A percentile compares a stretch with the other conserved stretches of the same genome.
Conservation (phyloP, 2,888 invertebrate genomes). For the Andrena praecox region DNA sequence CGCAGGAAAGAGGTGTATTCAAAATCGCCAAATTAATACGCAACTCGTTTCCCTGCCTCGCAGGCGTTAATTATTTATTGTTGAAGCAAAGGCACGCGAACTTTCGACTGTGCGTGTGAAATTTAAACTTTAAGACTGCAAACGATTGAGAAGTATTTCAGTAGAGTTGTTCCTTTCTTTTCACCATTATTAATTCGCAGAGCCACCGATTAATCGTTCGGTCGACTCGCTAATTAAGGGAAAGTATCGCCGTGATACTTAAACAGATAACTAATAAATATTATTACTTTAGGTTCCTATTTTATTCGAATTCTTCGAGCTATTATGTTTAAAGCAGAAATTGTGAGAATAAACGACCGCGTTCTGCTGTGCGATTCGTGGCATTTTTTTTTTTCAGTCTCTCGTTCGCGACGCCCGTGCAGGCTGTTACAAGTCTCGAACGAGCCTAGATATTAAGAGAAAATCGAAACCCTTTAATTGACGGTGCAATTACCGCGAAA, state of each 20-base stretch:
- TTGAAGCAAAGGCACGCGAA: background rate
- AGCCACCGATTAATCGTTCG: constrained; percentile 25
- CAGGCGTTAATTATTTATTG: constrained; percentile 43
- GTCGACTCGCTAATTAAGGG: constrained; percentile 6
- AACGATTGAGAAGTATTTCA: constrained; percentile 28
- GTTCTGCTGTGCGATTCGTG: constrained; percentile 30
- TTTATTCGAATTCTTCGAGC: constrained; percentile 22
- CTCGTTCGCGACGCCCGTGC: background rate
- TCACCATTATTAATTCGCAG: constrained; percentile 9
- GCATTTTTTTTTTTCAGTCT: constrained; percentile 3
- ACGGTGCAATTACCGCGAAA: background rate
- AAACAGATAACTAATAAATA: background rate
- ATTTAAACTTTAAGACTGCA: constrained; percentile 25
- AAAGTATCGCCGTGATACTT: constrained; percentile 16
- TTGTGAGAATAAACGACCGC: constrained; percentile 17
- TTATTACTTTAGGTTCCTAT: constrained; percentile 46
- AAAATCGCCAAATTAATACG: background rate
- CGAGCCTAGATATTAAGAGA: background rate
- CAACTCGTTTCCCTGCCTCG: background rate
- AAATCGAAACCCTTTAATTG: constrained; percentile 1
- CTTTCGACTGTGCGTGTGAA: background rate
- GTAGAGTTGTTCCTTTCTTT: constrained; percentile 42
- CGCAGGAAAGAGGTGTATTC: background rate
- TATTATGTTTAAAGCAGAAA: constrained; percentile 20
- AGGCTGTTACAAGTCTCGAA: background rate